Percentiles rank a stretch among this genome's conserved stretches.
Conservation (phyloP, 92 coral and sea anemone species). For the Phenganax stokvisi region DNA sequence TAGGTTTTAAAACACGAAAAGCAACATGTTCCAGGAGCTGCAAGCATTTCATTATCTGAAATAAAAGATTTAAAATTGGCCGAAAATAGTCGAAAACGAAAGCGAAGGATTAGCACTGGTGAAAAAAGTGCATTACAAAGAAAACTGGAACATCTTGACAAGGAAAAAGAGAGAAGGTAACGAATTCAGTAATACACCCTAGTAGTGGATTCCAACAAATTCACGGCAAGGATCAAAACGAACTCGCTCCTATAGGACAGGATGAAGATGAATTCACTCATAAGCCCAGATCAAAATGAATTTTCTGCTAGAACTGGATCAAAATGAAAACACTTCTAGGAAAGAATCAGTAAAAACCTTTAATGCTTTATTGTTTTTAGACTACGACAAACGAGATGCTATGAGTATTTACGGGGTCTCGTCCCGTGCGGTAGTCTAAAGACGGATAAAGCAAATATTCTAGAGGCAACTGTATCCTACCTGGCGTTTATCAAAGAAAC, state of each 20-base stretch:
- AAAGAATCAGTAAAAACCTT: no score
- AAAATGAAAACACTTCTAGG: no score
- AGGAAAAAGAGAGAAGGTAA: conserved; percentile 41
- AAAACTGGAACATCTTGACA: conserved; percentile 35
- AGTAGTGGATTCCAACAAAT: not conserved
- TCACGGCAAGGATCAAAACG: not conserved
- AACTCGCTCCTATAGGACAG: no score
- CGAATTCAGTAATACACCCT: not conserved
- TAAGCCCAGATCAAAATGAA: no score
- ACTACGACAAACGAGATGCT: conserved; percentile 31
- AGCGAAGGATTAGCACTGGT: not conserved
- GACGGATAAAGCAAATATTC: conserved; percentile 36
- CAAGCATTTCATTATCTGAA: not conserved
- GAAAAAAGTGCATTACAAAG: conserved; percentile 32
- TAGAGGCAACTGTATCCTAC: conserved; percentile 25
- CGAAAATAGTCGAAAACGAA: conserved; percentile 4
- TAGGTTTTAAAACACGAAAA: not conserved
- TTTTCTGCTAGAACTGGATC: no score
- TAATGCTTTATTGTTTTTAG: not conserved
- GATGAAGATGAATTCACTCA: no score
- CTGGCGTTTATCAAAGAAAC: conserved; percentile 18
- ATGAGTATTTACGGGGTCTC: conserved; percentile 9
- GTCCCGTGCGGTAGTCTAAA: conserved; percentile 24
- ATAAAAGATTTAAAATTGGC: not conserved
- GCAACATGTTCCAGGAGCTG: not conserved